Evolutionary conservation across 2,888 invertebrate genomes (phyloP), one percentile per base, ranked within the genome.

Genomic region (Resseliella maxima): DNA sequence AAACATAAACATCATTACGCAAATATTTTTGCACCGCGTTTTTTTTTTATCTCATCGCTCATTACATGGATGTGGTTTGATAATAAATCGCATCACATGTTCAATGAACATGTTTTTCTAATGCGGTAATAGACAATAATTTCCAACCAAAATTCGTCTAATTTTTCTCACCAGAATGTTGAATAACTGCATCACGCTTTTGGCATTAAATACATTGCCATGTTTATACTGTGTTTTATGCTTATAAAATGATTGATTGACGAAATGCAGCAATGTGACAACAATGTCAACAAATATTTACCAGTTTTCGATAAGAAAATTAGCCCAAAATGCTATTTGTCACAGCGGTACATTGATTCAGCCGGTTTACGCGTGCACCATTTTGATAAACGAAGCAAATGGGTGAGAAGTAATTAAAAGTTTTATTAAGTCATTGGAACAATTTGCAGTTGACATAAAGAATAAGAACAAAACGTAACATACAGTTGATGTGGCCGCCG

Each of bases 41-140:
- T 72, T 31, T 35, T n/a, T n/a, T n/a, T n/a, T n/a, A n/a, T 72
- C 31, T 27, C 12, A 35, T 72, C 72, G 72, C 72, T 72, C 72
- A 35, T 72, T 72, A 31, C 31, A 24, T 59, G 59, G 59, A 72
- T 72, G 31, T 72, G 72, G 72, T 72, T 72, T 72, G 72, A 72
- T 72, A 72, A 72, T 72, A 72, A 72, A 72, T 72, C 72, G 72
- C 72, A 72, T 72, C 31, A 72, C 31, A 35, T 72, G 72, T 72
- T 72, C 72, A 72, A 72, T 72, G 72, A 72, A 72, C 72, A 72
- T 31, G 72, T 72, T 72, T 72, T 72, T n/a, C 72, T 72, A 72
- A 72, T 72, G 72, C 72, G 15, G 2, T 72, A 72, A 21, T 72
- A 50, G 46, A 59, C 24, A n/a, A 10, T 59, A 59, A n/a, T n/a